Evolutionary conservation across 2,888 invertebrate species (phyloP).

Genomic region (Lysandra bellargus): DNA sequence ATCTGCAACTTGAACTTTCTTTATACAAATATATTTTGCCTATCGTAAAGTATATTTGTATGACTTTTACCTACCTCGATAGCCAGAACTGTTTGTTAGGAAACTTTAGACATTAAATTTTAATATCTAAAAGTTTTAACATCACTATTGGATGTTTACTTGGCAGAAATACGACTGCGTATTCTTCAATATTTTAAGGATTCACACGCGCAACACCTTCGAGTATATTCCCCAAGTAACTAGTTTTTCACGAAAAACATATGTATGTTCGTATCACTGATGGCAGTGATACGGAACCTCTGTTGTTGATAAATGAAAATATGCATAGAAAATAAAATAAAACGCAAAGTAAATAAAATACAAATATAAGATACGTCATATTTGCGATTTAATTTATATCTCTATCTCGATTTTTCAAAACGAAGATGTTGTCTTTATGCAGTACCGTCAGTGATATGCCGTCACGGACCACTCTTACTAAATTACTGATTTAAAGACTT

Average conservation of each 20-base stretch:
- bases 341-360: no score
- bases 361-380: not conserved
- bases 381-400: not conserved
- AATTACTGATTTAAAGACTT: no score
- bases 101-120: not conserved
- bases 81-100: not conserved
- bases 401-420: no score
- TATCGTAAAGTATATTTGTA: not conserved
- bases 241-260: not conserved
- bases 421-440: no score
- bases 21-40: not conserved
- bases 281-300: not conserved
- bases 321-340: not conserved
- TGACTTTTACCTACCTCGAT: not conserved
- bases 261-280: no score
- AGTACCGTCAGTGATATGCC: no score
- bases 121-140: not conserved
- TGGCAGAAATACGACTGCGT: not conserved
- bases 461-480: no score
- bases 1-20: no score
- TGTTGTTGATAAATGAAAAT: not conserved
- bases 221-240: not conserved
- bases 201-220: not conserved
- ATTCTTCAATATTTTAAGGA: not conserved
- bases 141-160: not conserved